Evolutionary conservation across 2,888 invertebrate genomes (phyloP).

Genomic region (Deilephila porcellus): DNA sequence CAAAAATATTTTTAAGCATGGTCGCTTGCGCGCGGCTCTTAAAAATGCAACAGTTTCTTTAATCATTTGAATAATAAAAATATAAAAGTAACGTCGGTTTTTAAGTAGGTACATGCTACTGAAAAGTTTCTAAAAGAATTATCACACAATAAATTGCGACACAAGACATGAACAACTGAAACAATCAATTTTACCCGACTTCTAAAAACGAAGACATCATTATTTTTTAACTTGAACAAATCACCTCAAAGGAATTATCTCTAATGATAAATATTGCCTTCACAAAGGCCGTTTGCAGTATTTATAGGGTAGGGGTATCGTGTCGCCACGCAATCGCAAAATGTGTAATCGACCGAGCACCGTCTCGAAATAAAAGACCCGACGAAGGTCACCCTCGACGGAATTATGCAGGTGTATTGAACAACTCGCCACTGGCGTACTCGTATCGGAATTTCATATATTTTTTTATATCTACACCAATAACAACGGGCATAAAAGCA

Average conservation of each 20-base stretch:
- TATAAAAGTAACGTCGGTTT: no score
- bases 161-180: no score
- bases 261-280: constrained; percentile 31
- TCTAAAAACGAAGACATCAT: neutral
- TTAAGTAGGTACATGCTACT: no score
- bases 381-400: constrained; percentile 46
- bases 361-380: constrained; percentile 58
- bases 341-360: constrained; percentile 47
- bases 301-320: constrained; percentile 31
- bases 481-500: neutral
- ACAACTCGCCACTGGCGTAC: constrained; percentile 30
- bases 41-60: no score
- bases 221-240: neutral
- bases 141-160: no score
- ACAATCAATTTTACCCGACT: neutral
- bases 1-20: no score
- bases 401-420: constrained; percentile 35
- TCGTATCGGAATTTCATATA: neutral
- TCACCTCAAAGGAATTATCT: constrained; percentile 12
- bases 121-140: no score
- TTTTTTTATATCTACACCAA: neutral
- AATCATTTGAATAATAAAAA: no score
- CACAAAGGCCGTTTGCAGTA: constrained; percentile 28
- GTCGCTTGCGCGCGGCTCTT: no score
- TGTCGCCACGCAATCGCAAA: constrained; percentile 31